Evolutionary conservation across 2,888 invertebrate species (phyloP).

Genomic region (Coremacera marginata): DNA sequence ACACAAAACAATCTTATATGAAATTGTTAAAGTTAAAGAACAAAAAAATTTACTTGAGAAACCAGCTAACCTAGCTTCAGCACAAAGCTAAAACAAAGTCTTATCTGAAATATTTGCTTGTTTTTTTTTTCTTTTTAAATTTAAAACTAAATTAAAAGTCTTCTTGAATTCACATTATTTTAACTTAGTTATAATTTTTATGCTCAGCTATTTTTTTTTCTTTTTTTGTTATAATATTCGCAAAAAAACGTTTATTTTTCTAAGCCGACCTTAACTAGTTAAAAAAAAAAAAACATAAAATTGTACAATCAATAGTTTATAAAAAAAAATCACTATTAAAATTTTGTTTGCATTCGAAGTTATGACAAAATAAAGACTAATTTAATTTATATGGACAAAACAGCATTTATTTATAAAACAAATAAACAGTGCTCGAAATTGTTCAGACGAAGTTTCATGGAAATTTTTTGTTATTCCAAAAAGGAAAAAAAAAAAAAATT

Average conservation of each 20-base stretch:
- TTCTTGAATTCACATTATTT: constrained; percentile 6
- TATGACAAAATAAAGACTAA: constrained; percentile 4
- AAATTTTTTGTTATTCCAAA: constrained; percentile 21
- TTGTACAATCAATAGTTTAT: constrained; percentile 17
- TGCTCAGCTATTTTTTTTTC: background rate
- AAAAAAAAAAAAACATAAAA: background rate
- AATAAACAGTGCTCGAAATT: constrained; percentile 40
- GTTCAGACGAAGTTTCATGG: constrained; percentile 32
- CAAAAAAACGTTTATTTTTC: background rate
- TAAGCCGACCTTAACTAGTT: background rate
- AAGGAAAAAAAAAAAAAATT: background rate
- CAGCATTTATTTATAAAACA: constrained; percentile 45
- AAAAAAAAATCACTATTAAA: constrained; percentile 2
- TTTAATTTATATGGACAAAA: background rate
- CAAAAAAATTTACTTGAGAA: background rate
- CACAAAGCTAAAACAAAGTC: constrained; percentile 13
- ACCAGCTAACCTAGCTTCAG: background rate
- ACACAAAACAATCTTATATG: background rate
- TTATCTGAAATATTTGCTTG: background rate
- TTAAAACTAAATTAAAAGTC: constrained; percentile 20
- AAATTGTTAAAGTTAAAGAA: background rate
- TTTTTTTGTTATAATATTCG: background rate
- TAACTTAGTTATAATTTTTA: constrained; percentile 17
- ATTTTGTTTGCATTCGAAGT: constrained; percentile 20
- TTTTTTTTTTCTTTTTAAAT: constrained; percentile 4